Conservation (phyloP, 2,113 vertebrate species). For the Cynocephalus volans region DNA sequence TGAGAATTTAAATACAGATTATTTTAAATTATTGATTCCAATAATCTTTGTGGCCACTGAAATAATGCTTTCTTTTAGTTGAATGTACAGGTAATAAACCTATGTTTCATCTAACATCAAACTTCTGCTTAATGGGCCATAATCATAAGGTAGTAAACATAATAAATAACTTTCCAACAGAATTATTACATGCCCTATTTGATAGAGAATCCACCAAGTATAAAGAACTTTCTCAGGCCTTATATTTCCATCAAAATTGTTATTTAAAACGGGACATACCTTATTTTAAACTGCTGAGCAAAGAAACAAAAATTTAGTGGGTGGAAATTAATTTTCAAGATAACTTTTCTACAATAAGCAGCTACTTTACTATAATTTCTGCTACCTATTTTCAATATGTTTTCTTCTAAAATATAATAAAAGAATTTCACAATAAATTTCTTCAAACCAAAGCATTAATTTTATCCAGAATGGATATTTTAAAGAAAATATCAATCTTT, state of each 20-base stretch:
- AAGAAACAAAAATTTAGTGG: neutral
- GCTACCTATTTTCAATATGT: neutral
- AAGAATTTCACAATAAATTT: slow-evolving; percentile 39
- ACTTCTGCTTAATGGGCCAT: neutral
- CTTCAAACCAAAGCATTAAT: neutral
- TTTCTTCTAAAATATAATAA: neutral
- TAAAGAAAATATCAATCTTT: neutral
- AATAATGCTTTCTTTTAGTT: neutral
- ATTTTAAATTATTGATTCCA: neutral
- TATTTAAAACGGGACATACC: neutral
- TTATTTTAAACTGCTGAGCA: neutral
- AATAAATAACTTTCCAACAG: neutral
- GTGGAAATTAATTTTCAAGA: neutral
- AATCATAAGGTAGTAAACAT: neutral
- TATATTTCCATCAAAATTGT: neutral
- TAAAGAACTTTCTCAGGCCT: neutral
- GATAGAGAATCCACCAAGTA: neutral
- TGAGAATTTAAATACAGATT: neutral
- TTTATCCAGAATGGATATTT: neutral
- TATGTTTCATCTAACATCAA: neutral
- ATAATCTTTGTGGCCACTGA: neutral
- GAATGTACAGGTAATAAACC: neutral
- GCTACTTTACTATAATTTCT: neutral
- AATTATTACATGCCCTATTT: slow-evolving; percentile 2
- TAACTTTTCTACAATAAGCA: neutral